Percentiles rank a stretch among this genome's conserved stretches.
Evolutionary conservation across 2,113 vertebrate genomes (phyloP).

Genomic region (Polyodon spathula): DNA sequence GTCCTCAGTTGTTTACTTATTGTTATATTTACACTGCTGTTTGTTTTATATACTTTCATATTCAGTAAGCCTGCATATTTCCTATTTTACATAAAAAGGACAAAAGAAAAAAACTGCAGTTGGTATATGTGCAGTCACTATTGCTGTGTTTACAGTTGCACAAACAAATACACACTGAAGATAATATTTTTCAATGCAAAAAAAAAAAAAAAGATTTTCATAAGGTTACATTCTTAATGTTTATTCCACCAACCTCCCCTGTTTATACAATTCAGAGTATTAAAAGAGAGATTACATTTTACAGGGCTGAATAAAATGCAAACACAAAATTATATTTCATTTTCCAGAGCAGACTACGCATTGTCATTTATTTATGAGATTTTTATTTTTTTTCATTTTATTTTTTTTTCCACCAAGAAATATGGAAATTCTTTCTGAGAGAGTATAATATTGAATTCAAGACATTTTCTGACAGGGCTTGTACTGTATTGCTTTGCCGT

Average conservation of each 20-base stretch:
- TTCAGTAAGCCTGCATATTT: no score
- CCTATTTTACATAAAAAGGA: no score
- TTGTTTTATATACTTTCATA: no score
- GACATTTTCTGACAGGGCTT: conserved; percentile 62
- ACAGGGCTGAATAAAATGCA: conserved; percentile 80
- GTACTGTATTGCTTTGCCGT: conserved; percentile 12
- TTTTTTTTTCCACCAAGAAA: conserved; percentile 72
- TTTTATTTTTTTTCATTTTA: conserved; percentile 63
- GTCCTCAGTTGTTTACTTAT: no score
- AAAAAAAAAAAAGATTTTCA: conserved; percentile 84
- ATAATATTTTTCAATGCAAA: conserved; percentile 76
- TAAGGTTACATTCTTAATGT: conserved; percentile 75
- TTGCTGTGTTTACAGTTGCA: conserved; percentile 43
- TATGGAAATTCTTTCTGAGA: conserved; percentile 90
- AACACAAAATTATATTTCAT: conserved; percentile 87
- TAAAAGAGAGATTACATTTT: conserved; percentile 94
- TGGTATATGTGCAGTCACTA: conserved; percentile 38
- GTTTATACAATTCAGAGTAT: conserved; percentile 77
- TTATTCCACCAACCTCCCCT: conserved; percentile 63
- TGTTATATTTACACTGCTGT: no score
- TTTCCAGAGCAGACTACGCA: conserved; percentile 73
- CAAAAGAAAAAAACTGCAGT: conserved; percentile 45
- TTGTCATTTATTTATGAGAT: conserved; percentile 96
- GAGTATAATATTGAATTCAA: conserved; percentile 74
- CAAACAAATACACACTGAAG: conserved; percentile 56